Evolutionary conservation across 1,140 invertebrate species (phyloP).

Genomic region (Muscidifurax raptorellus): DNA sequence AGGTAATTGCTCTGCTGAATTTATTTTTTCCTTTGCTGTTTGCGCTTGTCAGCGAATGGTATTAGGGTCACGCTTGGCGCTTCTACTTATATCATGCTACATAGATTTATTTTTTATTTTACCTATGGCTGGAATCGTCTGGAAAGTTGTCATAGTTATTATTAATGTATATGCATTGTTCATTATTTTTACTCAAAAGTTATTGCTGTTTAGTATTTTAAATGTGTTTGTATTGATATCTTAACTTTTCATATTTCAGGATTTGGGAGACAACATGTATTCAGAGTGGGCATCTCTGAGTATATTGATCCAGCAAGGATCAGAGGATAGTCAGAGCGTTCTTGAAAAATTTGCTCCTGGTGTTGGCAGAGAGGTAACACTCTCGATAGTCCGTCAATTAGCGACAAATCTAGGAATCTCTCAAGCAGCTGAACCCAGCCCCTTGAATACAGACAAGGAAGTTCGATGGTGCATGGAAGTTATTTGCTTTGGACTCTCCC

Average conservation of each 20-base stretch:
- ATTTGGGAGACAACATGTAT: conserved; percentile 84
- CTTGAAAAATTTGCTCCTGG: conserved; percentile 88
- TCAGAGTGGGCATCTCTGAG: conserved; percentile 90
- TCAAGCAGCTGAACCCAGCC: conserved; percentile 85
- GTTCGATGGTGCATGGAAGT: conserved; percentile 96
- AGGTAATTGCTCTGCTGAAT: conserved; percentile 71
- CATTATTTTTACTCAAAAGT: too few relatives aligned
- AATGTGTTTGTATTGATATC: neutral
- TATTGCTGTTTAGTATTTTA: too few relatives aligned
- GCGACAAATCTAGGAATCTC: conserved; percentile 85
- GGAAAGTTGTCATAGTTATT: too few relatives aligned
- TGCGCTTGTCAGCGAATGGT: too few relatives aligned
- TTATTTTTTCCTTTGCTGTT: conserved; percentile 18
- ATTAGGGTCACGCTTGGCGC: neutral
- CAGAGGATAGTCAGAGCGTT: conserved; percentile 85
- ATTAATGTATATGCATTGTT: too few relatives aligned
- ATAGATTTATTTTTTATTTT: too few relatives aligned
- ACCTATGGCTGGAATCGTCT: too few relatives aligned
- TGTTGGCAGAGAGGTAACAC: conserved; percentile 88
- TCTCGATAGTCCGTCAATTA: conserved; percentile 88
- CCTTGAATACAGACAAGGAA: conserved; percentile 85
- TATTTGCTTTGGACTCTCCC: conserved; percentile 92
- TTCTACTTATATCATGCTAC: too few relatives aligned
- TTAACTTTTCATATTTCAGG: conserved; percentile 55
- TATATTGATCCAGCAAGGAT: conserved; percentile 80